Base-by-base conservation (phyloP, 2,888 invertebrate genomes). In the Noctuana brunneofusca region DNA sequence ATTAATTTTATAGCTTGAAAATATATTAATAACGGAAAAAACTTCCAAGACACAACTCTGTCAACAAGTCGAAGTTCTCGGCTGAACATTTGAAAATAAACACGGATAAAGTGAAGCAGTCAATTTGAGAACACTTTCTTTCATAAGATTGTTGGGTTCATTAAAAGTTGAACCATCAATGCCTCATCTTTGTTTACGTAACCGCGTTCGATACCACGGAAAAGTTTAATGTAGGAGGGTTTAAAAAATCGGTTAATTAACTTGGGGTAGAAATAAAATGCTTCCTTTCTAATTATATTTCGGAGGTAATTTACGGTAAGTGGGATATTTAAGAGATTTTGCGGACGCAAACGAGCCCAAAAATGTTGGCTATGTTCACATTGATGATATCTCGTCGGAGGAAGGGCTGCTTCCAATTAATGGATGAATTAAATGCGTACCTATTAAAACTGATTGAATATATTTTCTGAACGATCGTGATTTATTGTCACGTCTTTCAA, bases 181-280 rank as follows among this genome's bases (percentile, higher is more conserved):
- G 70, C 27, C 73, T 73, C 73, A 62, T 66, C 70, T 67, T 66
- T 67, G 59, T 56, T 64, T 59, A 64, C 65, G 65, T 64, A 74
- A 68, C 73, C 70, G 70, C 52, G 30, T 59, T 54, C 43, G 66
- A 66, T 71, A 71, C 68, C 68, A 69, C 70, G 72, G 69, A 71
- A 75, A 80, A 76, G 68, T 79, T 76, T 66, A 70, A 70, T 70
- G 69, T 66, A 66, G 58, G 64, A 69, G 53, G 66, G 66, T 58
- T 58, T 35, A 58, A 71, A 71, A 65, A 67, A 72, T 73, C 71
- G 68, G 74, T 78, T 81, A 81, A 84, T 84, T 80, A 83, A 75
- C 70, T 69, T 68, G 69, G 66, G 73, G 69, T 71, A 67, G 69
- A 72, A 75, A 77, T 78, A 81, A 81, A 81, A 75, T 71, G 71